Evolutionary conservation across 2,113 vertebrate species (phyloP), one percentile per base, ranked within the genome.

Genomic region (Gymnocephalus cernua): DNA sequence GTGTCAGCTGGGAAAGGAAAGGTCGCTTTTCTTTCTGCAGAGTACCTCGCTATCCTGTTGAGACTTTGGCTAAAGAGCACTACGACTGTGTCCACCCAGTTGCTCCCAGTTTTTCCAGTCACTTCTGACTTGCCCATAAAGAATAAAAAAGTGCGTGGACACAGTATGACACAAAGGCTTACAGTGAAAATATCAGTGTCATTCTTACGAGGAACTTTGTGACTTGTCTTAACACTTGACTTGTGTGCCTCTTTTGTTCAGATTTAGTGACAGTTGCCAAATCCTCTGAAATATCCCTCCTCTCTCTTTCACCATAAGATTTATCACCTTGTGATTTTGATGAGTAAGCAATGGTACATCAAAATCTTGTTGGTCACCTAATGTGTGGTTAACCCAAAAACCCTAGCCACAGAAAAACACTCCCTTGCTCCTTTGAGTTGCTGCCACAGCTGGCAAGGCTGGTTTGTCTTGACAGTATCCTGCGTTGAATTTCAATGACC

Each of bases 401-500:
- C 41, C 50, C 51, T 27, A n/a, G 25, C 57, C 56, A 44, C 27
- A 76, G 48, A 84, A 75, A 72, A 88, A 76, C n/a, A 14, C 68
- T 80, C 29, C 15, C 54, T n/a, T 54, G 51, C 81, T 85, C 54
- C 75, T 87, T 86, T 84, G 86, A 89, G 87, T 86, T 45, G 41
- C 76, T 82, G 85, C 85, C 89, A 87, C 92, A 86, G 91, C 89
- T 90, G 90, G 89, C 88, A 79, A 54, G 75, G 63, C n/a, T 61
- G 81, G 80, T 86, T 84, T 85, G 89, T 86, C 84, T 82, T 81
- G 74, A 85, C 88, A 59, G 86, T 62, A 35, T 72, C 80, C 90
- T 93, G 91, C 23, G 48, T 48, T 83, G 92, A 89, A 94, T 93
- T 91, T 93, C 88, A 94, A 93, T 93, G 75, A 90, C 79, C 83